phyloP scores from a whole-genome alignment of 2,888 invertebrate genomes.

The Bedellia somnulentella region DNA sequence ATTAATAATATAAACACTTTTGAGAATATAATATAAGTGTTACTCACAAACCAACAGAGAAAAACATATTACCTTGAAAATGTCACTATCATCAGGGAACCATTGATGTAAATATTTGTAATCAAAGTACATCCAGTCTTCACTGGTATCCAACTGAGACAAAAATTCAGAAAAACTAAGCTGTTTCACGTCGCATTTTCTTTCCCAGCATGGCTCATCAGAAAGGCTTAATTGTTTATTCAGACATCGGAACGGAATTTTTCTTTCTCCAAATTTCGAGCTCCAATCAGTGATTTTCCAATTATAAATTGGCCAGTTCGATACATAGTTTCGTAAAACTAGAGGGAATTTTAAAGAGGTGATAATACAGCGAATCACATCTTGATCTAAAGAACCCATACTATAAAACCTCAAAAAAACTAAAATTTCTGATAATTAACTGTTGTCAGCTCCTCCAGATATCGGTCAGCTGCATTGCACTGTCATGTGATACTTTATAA shows the following conservation, averaged over 20 bases:
- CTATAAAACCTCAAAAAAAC: too few relatives aligned
- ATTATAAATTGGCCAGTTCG: conserved; percentile 58
- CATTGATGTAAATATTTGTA: conserved; percentile 79
- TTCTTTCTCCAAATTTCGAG: conserved; percentile 51
- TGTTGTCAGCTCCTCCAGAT: too few relatives aligned
- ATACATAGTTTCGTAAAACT: conserved; percentile 52
- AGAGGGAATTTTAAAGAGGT: conserved; percentile 29
- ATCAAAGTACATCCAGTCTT: conserved; percentile 81
- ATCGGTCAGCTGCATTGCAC: too few relatives aligned
- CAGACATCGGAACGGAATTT: conserved; percentile 60
- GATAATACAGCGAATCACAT: too few relatives aligned
- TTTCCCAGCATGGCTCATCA: conserved; percentile 78
- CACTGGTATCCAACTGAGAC: conserved; percentile 22
- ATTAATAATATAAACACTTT: too few relatives aligned
- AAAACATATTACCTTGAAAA: conserved; percentile 52
- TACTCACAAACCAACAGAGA: neutral
- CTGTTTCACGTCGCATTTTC: conserved; percentile 59
- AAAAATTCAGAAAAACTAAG: conserved; percentile 69
- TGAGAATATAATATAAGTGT: neutral
- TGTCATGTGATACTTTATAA: too few relatives aligned
- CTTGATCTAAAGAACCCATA: too few relatives aligned
- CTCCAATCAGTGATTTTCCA: conserved; percentile 67
- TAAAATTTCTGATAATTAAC: too few relatives aligned
- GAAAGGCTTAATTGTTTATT: conserved; percentile 30
- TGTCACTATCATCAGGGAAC: conserved; percentile 59